Base-by-base conservation (phyloP, 1,140 invertebrate genomes). In the Philaenus spumarius region DNA sequence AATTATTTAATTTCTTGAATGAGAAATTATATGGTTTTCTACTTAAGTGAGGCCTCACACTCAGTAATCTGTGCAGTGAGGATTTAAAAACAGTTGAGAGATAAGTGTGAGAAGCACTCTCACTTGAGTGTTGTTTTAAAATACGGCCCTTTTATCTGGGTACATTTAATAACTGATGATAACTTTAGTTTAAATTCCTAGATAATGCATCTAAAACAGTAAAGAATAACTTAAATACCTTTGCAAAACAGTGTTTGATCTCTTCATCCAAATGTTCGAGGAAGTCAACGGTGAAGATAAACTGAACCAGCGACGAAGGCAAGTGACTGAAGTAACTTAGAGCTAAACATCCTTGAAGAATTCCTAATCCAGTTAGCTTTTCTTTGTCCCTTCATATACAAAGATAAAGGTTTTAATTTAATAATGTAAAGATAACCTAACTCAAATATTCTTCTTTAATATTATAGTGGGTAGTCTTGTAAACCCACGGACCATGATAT, bases 201-300 rank as follows among this genome's bases (percentile, higher is more conserved):
- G 11, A 48, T 47, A 4, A 17, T 5, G n/a, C 6, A 19, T 3
- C 26, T 43, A 1, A 4, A 40, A 35, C 56, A 19, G 58, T 52
- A 67, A 66, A n/a, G n/a, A n/a, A n/a, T n/a, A n/a, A n/a, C n/a
- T n/a, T n/a, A n/a, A n/a, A n/a, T n/a, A n/a, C n/a, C 54, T 65
- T 66, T 9, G 61, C 55, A 55, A 62, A 63, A 35, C 63, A 63
- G 43, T 60, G 42, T 24, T 60, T 53, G 19, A 71, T 58, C 54
- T 71, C 68, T 37, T 64, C 58, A 43, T 73, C 71, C 14, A 73
- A 46, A 46, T 62, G 48, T 40, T 72, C 69, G 20, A 73, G 62
- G 55, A 72, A 73, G 7, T 64, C 53, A 9, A 72, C 64, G 26
- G 62, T 66, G 58, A 72, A 73, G 37, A 73, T 65, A 34, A 67